These are phyloP conservation scores for Cheirogaleus medius DNA, from an alignment of 2,113 vertebrate species.

Conservation along the genomic window DNA sequence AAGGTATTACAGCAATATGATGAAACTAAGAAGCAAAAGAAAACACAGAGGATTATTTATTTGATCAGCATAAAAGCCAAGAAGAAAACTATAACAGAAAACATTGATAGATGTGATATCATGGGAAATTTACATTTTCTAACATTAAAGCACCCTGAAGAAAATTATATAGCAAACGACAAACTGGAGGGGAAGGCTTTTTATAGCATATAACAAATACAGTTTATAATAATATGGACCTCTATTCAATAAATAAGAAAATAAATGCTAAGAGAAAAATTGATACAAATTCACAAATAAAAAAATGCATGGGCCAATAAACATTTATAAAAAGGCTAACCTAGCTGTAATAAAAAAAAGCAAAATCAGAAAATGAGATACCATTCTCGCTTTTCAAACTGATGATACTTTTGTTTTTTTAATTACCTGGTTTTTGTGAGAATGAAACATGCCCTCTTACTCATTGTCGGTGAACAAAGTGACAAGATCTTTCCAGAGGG, in stretches of 20 bases:
- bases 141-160: constrained; percentile 52
- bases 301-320: constrained; percentile 10
- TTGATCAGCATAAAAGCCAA: constrained; percentile 22
- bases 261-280: constrained; percentile 39
- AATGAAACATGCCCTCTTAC: neutral
- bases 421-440: constrained; percentile 39
- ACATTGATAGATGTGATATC: neutral
- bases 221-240: neutral
- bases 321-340: constrained; percentile 35
- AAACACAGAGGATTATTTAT: constrained; percentile 34
- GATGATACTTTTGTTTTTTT: constrained; percentile 26
- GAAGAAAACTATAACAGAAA: constrained; percentile 25
- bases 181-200: neutral
- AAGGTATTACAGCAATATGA: constrained; percentile 28
- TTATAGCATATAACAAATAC: neutral
- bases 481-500: neutral
- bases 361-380: constrained; percentile 46
- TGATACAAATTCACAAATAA: constrained; percentile 6
- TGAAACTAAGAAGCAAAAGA: constrained; percentile 21
- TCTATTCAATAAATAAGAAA: constrained; percentile 12
- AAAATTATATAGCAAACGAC: constrained; percentile 24
- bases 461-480: neutral
- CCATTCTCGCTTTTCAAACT: constrained; percentile 33
- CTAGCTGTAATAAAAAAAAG: neutral
- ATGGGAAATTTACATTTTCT: constrained; percentile 44